A percentile compares a stretch with the other conserved stretches of the same genome.
phyloP scores from a whole-genome alignment of 1,140 invertebrate genomes.

The Pollicipes pollicipes region DNA sequence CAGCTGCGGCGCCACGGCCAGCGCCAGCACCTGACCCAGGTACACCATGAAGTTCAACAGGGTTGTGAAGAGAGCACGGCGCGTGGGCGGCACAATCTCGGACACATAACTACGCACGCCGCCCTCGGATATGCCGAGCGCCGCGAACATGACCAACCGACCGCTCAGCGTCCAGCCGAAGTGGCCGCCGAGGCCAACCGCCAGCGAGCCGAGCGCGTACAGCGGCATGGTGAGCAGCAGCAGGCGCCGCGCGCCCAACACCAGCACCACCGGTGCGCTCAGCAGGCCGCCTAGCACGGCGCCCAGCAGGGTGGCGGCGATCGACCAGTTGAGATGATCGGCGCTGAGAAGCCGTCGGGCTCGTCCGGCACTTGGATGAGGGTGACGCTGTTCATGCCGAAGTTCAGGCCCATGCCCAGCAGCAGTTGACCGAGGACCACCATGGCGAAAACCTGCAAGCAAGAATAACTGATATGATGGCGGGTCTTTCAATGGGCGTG shows the following conservation, averaged over 20 bases:
- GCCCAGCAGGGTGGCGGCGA: not conserved
- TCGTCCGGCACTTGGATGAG: not conserved
- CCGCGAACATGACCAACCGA: not conserved
- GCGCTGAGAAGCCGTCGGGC: not conserved
- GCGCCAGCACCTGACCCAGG: not conserved
- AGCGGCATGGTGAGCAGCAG: not conserved
- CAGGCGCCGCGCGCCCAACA: not conserved
- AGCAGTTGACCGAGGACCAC: not conserved
- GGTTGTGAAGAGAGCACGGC: not conserved
- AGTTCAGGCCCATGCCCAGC: not conserved
- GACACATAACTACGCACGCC: not conserved
- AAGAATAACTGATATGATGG: too few relatives aligned
- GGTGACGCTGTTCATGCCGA: not conserved
- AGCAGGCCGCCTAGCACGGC: not conserved
- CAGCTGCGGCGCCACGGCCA: not conserved
- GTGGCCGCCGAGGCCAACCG: not conserved
- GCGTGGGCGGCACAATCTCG: not conserved
- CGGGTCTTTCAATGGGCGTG: too few relatives aligned
- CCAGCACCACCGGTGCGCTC: too few relatives aligned
- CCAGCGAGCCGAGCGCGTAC: not conserved
- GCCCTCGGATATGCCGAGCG: not conserved
- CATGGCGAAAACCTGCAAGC: not conserved
- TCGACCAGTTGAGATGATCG: not conserved
- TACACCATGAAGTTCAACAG: not conserved
- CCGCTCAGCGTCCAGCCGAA: not conserved